Evolutionary conservation across 2,797 vertebrate species (phyloP), one percentile per base, ranked within the genome.

Genomic region (Microcaecilia unicolor): DNA sequence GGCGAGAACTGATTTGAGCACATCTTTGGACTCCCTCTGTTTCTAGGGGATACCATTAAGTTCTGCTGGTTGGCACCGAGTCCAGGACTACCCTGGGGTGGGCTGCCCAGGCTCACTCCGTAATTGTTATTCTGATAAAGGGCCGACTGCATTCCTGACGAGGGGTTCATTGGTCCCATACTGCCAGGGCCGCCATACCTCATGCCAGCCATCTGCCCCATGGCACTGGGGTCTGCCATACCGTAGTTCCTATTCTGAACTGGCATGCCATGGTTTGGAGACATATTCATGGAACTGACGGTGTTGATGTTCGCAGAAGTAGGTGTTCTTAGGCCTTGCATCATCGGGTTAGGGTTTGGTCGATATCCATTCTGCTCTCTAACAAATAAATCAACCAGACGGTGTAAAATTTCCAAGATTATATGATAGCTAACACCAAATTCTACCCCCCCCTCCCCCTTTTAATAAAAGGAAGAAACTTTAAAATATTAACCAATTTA

Each of bases 331-430:
- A 92, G 59, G 36, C 74, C 82, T 47, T 80, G 83, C 34, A 67
- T 73, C 43, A 61, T 19, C 26, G 72, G 40, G 43, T 64, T 84
- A 18, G 88, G 78, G 65, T 86, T 93, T 43, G 85, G 72, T 44
- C 91, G 82, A 61, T 89, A 97, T 51, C 85, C 81, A 63, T 90
- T 95, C 57, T 89, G 91, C 52, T 97, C 96, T 70, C 96, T 99
- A 59, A 9, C 70, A 57, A 15, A 24, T 57, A 47, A 44, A 59
- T n/a, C n/a, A n/a, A n/a, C n/a, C n/a, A n/a, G n/a, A n/a, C n/a
- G n/a, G n/a, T n/a, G n/a, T n/a, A n/a, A n/a, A n/a, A n/a, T n/a
- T n/a, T n/a, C n/a, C n/a, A n/a, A n/a, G n/a, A n/a, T n/a, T n/a
- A n/a, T n/a, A n/a, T n/a, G n/a, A n/a, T n/a, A n/a, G n/a, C n/a